Base-by-base conservation (phyloP, 2,888 invertebrate species). In the Limnephilus lunatus region DNA sequence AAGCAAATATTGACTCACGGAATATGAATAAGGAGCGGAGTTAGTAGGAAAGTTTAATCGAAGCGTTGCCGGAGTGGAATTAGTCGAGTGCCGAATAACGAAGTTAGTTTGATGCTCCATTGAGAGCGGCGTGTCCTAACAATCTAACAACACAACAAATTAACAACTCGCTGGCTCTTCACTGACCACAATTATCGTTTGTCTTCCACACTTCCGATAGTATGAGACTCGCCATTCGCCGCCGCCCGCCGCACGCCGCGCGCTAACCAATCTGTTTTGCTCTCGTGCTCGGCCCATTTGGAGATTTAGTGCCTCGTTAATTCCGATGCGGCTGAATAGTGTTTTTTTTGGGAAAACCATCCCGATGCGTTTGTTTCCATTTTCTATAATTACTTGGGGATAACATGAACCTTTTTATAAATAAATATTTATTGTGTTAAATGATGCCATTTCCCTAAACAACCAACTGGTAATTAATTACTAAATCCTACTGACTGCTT, bases 261-360 rank as follows among this genome's bases (percentile, higher is more conserved):
- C 82, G 92, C 91, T 92, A 92, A 92, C 92, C 88, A 83, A 92
- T 92, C 68, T 92, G 92, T 92, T 92, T 83, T 91, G 19, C 81
- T 91, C 82, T 83, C 91, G 83, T 81, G 91, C 48, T 32, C 80
- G 90, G 53, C 44, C 88, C 82, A 87, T 90, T 92, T 89, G 89
- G 30, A 81, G 30, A 89, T 89, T 89, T 89, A 89, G 80, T 89
- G 86, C 39, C 30, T 48, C 86, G 48, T 86, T 86, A 48, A 86
- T 86, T 86, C 48, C 15, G 48, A 48, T 39, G 32, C 39, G n/a
- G 19, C 44, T 19, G 5, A 32, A 19, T 83, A 32, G 31, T 83
- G 15, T 19, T 32, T 32, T 25, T 39, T 85, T 85, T 85, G 39
- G 39, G 35, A n/a, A 44, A 39, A 89, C 68, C 25, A 19, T 81